Percentiles rank a stretch among this genome's conserved stretches.
Conservation (phyloP, 2,888 invertebrate species). For the Spisula subtruncata region DNA sequence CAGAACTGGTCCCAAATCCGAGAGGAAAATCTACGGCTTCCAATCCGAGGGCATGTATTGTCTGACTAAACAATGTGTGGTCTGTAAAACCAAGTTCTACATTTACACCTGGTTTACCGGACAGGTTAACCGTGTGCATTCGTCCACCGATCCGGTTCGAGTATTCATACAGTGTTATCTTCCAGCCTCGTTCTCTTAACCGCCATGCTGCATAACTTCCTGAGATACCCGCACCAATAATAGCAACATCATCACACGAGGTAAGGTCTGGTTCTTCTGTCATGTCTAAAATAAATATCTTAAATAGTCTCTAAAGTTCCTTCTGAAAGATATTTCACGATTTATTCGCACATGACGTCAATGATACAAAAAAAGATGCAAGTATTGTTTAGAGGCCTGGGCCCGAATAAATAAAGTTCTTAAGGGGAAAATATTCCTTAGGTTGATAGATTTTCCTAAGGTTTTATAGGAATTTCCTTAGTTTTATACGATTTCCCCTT, state of each 20-base stretch:
- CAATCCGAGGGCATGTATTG: conserved; percentile 36
- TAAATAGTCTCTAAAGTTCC: too few relatives aligned
- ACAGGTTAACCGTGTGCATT: conserved; percentile 50
- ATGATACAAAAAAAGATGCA: too few relatives aligned
- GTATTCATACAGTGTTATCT: conserved; percentile 56
- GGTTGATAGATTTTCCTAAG: too few relatives aligned
- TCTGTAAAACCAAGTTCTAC: conserved; percentile 56
- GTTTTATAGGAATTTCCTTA: too few relatives aligned
- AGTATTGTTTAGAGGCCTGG: too few relatives aligned
- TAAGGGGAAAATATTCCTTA: too few relatives aligned
- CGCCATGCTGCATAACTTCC: conserved; percentile 63
- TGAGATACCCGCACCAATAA: conserved; percentile 60
- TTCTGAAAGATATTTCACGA: too few relatives aligned
- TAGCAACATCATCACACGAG: conserved; percentile 57
- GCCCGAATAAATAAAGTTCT: too few relatives aligned
- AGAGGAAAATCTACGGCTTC: conserved; percentile 22
- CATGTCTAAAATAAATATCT: neutral
- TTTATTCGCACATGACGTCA: too few relatives aligned
- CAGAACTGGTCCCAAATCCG: neutral
- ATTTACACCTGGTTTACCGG: conserved; percentile 54
- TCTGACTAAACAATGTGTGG: conserved; percentile 34
- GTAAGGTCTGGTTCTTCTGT: neutral
- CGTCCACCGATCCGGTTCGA: conserved; percentile 64
- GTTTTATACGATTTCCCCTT: too few relatives aligned
- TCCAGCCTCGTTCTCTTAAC: conserved; percentile 41